phyloP scores from a whole-genome alignment of 2,797 vertebrate species.

The Propithecus deckenii region DNA sequence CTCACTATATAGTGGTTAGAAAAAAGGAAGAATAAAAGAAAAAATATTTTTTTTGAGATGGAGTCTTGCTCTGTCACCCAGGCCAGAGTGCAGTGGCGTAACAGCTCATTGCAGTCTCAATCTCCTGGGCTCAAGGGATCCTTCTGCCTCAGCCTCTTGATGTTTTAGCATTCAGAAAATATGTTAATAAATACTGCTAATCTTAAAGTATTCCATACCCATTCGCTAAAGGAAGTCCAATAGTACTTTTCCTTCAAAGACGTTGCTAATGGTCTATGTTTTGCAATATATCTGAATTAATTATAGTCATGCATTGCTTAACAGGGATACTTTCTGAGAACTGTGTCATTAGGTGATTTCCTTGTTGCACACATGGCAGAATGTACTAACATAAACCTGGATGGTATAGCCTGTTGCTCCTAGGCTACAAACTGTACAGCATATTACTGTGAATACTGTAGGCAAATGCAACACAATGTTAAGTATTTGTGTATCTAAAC shows the following conservation, averaged over 20 bases:
- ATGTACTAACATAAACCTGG: neutral
- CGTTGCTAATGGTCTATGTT: neutral
- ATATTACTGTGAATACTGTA: neutral
- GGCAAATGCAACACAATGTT: neutral
- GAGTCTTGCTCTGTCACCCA: neutral
- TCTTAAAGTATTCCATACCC: neutral
- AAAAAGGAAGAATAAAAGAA: neutral
- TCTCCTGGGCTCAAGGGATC: neutral
- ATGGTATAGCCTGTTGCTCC: neutral
- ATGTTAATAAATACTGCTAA: conserved; percentile 1
- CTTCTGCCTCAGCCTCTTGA: neutral
- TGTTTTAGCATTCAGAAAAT: conserved; percentile 11
- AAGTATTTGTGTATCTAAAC: neutral
- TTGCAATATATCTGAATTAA: conserved; percentile 1
- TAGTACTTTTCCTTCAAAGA: neutral
- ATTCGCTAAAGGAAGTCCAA: conserved; percentile 25
- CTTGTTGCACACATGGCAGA: neutral
- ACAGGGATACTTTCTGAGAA: neutral
- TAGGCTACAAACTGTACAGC: neutral
- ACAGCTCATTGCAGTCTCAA: neutral
- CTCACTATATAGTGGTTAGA: neutral
- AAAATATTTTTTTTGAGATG: neutral
- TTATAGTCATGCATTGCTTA: neutral
- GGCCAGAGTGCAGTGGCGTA: neutral
- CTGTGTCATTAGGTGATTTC: neutral